Percentiles rank a stretch among this genome's conserved stretches.
These are phyloP conservation scores for Pseudomyrmex dendroicus DNA, from an alignment of 1,140 invertebrate genomes.

Conservation along the genomic window DNA sequence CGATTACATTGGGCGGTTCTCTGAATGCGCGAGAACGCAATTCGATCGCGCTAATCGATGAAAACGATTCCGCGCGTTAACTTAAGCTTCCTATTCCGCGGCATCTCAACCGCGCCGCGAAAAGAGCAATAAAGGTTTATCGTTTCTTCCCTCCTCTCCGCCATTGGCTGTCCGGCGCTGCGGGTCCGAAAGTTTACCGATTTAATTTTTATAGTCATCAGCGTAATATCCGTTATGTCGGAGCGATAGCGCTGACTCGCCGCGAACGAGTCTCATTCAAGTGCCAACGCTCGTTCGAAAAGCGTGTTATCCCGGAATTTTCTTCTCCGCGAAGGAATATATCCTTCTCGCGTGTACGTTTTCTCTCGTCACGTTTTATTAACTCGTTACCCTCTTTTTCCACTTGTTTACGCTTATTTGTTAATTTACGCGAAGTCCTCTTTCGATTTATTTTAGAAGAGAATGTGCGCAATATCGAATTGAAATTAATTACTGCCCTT, in stretches of 20 bases:
- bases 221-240: constrained; percentile 68
- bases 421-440: constrained; percentile 9
- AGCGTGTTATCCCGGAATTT: constrained; percentile 61
- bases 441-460: too few relatives aligned
- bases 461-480: too few relatives aligned
- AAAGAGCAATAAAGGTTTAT: constrained; percentile 74
- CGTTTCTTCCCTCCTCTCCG: constrained; percentile 48
- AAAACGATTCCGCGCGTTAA: constrained; percentile 42
- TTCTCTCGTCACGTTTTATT: constrained; percentile 5
- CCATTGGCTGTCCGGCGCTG: constrained; percentile 54
- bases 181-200: constrained; percentile 68
- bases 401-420: constrained; percentile 7
- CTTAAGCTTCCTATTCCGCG: constrained; percentile 29
- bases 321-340: neutral
- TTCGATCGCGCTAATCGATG: constrained; percentile 45
- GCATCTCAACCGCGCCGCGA: constrained; percentile 31
- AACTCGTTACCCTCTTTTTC: neutral
- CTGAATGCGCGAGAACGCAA: neutral
- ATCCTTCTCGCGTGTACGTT: neutral
- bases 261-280: constrained; percentile 59
- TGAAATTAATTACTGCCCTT: too few relatives aligned
- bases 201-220: constrained; percentile 74
- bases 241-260: constrained; percentile 46
- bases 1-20: neutral
- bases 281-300: constrained; percentile 62